Conservation (phyloP, 2,113 vertebrate genomes). For the Catharus fuscescens region DNA sequence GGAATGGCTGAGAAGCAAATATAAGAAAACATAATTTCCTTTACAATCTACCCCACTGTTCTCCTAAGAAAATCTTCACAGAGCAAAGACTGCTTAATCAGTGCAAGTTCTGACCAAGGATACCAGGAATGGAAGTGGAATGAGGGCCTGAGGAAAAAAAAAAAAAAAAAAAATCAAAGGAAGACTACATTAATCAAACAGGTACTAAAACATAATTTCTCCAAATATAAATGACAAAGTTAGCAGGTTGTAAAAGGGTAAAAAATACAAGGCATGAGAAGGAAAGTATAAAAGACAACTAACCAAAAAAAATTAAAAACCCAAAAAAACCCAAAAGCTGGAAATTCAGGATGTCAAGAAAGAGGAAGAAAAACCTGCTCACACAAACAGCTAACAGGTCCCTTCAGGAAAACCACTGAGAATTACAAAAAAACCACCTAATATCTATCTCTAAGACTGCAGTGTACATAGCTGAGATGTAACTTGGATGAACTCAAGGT, state of each 20-base stretch:
- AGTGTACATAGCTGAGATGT: not conserved
- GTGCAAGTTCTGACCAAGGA: not conserved
- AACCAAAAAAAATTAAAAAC: not conserved
- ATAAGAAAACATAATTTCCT: not conserved
- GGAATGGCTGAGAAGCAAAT: too few relatives aligned
- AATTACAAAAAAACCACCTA: fast-evolving
- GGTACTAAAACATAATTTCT: not conserved
- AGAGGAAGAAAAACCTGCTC: not conserved
- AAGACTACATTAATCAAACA: not conserved
- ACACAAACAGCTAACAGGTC: fast-evolving
- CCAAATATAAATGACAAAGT: not conserved
- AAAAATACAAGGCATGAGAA: not conserved
- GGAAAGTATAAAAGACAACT: not conserved
- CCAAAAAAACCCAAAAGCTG: not conserved
- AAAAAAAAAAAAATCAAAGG: not conserved
- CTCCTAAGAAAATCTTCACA: not conserved
- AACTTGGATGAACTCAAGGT: not conserved
- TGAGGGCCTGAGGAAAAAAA: not conserved
- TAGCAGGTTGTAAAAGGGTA: not conserved
- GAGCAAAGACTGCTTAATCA: not conserved
- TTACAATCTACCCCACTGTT: not conserved
- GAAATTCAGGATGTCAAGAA: not conserved
- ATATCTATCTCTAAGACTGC: not conserved
- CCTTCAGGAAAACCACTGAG: not conserved
- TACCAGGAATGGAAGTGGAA: not conserved